phyloP scores from a whole-genome alignment of 2,888 invertebrate species.

The Clitarchus hookeri region DNA sequence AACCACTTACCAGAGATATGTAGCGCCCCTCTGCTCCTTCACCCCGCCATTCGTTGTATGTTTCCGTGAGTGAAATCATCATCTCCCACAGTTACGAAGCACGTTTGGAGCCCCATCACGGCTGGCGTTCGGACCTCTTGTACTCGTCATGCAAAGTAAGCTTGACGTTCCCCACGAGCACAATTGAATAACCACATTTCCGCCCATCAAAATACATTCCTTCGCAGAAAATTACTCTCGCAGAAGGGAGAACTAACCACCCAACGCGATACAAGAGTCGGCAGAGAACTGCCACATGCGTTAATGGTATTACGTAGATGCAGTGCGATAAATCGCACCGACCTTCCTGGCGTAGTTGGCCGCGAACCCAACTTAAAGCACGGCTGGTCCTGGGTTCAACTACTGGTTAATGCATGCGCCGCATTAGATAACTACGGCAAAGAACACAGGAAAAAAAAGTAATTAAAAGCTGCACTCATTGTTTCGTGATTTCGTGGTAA shows the following conservation, averaged over 20 bases:
- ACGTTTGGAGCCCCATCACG: neutral
- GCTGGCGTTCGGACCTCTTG: neutral
- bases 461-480: too few relatives aligned
- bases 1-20: neutral
- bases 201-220: neutral
- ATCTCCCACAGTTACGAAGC: neutral
- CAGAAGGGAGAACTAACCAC: neutral
- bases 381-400: too few relatives aligned
- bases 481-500: too few relatives aligned
- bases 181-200: constrained; percentile 1
- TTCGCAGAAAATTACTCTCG: neutral
- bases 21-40: neutral
- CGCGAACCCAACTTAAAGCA: too few relatives aligned
- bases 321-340: too few relatives aligned
- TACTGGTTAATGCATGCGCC: too few relatives aligned
- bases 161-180: neutral
- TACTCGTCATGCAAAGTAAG: neutral
- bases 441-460: too few relatives aligned
- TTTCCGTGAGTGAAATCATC: neutral
- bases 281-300: too few relatives aligned
- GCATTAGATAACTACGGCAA: too few relatives aligned
- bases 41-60: neutral
- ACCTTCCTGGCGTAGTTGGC: too few relatives aligned
- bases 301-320: too few relatives aligned
- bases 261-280: too few relatives aligned